These are phyloP conservation scores for Muscicapa striata DNA, from an alignment of 2,797 vertebrate genomes.

Conservation along the genomic window DNA sequence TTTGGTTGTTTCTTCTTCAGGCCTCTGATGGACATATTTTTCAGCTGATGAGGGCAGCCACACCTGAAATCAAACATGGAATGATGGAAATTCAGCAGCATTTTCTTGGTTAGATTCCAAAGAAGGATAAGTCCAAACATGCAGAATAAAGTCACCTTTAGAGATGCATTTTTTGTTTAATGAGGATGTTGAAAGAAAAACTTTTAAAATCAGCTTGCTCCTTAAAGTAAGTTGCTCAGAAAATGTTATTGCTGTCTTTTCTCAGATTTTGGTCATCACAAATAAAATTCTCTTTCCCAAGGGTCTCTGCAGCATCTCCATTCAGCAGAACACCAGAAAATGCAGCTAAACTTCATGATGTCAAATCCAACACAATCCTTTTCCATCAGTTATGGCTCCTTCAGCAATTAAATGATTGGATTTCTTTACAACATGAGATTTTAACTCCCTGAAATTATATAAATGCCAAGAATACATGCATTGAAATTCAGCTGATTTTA, in stretches of 20 bases:
- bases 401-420: background rate
- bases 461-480: background rate
- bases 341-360: background rate
- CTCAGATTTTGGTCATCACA: background rate
- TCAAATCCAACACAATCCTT: background rate
- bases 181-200: background rate
- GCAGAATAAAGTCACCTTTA: background rate
- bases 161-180: background rate
- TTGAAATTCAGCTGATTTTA: background rate
- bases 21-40: slow-evolving; percentile 90
- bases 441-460: background rate
- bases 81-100: background rate
- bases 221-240: background rate
- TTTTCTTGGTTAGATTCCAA: background rate
- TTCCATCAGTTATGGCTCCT: background rate
- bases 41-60: slow-evolving; percentile 1
- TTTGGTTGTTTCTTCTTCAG: slow-evolving; percentile 93
- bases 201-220: background rate
- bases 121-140: background rate
- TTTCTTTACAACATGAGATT: background rate
- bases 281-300: background rate
- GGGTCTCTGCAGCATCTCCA: background rate
- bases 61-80: slow-evolving; percentile 39
- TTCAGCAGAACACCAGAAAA: background rate
- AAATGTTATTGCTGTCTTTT: background rate